phyloP scores from a whole-genome alignment of 1,140 invertebrate genomes.

The Hycleus phaleratus region DNA sequence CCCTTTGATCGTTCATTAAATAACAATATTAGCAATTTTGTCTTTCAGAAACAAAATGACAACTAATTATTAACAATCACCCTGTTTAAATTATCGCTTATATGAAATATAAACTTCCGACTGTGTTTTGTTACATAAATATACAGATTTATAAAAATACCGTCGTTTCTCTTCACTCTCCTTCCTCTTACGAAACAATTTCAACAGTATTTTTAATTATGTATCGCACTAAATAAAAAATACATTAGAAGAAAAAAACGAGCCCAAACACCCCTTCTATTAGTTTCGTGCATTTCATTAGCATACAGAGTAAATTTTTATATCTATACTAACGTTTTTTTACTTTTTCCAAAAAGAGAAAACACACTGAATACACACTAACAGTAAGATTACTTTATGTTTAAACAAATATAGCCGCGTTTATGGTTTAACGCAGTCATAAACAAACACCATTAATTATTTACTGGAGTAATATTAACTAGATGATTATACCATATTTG shows the following conservation, averaged over 20 bases:
- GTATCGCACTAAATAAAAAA: no score
- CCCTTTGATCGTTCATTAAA: no score
- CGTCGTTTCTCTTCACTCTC: conserved; percentile 1
- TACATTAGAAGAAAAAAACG: conserved; percentile 12
- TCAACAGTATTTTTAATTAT: background rate
- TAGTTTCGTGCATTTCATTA: conserved; percentile 61
- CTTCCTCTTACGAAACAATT: background rate
- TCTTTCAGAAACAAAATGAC: no score
- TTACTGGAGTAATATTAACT: no score
- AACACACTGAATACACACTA: conserved; percentile 12
- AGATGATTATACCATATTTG: no score
- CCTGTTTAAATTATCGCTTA: conserved; percentile 2
- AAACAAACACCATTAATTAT: conserved; percentile 5
- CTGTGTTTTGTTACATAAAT: conserved; percentile 1
- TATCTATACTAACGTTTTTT: conserved; percentile 13
- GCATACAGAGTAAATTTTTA: conserved; percentile 45
- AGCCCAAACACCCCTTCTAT: conserved; percentile 50
- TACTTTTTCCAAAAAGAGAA: background rate
- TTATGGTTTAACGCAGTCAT: conserved; percentile 1
- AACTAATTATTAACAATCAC: background rate
- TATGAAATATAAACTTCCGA: conserved; percentile 21
- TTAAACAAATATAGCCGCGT: no score
- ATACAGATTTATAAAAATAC: background rate
- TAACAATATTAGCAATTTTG: no score
- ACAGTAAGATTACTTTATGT: no score